These are phyloP conservation scores for Chloropsis hardwickii DNA, from an alignment of 2,113 vertebrate species.

Conservation along the genomic window DNA sequence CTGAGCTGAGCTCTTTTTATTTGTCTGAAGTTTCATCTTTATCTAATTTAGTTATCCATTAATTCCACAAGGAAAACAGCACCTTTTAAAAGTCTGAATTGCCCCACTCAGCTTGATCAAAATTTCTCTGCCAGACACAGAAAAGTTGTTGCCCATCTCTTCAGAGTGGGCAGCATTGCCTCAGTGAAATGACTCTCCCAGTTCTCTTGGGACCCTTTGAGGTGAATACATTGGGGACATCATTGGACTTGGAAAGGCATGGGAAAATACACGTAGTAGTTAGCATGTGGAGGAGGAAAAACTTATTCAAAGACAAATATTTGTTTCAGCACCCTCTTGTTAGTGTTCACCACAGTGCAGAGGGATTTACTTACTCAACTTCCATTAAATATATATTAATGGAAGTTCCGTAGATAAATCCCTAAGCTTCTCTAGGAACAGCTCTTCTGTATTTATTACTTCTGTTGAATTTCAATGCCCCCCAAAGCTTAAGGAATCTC, in stretches of 20 bases:
- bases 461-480: constrained; percentile 29
- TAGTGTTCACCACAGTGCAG: neutral
- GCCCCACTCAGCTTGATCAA: neutral
- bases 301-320: neutral
- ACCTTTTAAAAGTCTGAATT: neutral
- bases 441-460: constrained; percentile 29
- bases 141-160: neutral
- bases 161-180: neutral
- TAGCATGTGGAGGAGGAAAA: neutral
- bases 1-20: neutral
- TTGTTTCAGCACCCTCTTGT: constrained; percentile 4
- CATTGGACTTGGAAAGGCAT: neutral
- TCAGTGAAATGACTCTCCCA: neutral
- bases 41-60: neutral
- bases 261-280: neutral
- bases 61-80: neutral
- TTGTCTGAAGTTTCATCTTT: neutral
- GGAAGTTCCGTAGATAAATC: neutral
- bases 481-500: constrained; percentile 1
- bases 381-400: constrained; percentile 33
- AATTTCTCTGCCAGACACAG: neutral
- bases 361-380: constrained; percentile 15
- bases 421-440: neutral
- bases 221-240: neutral
- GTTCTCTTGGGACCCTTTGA: neutral